A percentile compares a stretch with the other conserved stretches of the same genome.
Evolutionary conservation across 2,888 invertebrate species (phyloP).

Genomic region (Parasteatoda lunata): DNA sequence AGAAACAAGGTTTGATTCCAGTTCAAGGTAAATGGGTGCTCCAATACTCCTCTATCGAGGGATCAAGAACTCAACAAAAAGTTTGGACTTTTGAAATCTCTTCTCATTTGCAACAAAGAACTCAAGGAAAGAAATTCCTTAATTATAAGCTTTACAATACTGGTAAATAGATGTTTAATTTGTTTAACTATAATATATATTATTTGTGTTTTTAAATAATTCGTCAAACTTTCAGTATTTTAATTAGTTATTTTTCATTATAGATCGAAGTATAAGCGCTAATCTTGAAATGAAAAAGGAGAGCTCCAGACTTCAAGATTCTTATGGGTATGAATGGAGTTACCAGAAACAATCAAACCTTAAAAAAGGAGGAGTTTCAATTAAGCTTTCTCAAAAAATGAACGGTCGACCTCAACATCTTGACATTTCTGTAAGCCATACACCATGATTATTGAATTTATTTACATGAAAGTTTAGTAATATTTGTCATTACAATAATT

Average conservation of each 20-base stretch:
- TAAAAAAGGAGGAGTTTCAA: constrained; percentile 27
- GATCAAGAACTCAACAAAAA: constrained; percentile 7
- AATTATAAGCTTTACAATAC: constrained; percentile 32
- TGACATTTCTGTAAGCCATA: constrained; percentile 34
- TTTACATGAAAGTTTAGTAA: neutral
- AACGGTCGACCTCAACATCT: constrained; percentile 22
- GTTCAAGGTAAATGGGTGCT: constrained; percentile 22
- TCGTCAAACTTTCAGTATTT: neutral
- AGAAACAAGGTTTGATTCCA: neutral
- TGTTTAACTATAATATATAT: neutral
- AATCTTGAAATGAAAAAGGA: constrained; percentile 20
- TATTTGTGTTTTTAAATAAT: neutral
- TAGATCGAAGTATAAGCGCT: constrained; percentile 41
- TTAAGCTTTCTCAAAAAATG: constrained; percentile 23
- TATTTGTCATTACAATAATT: neutral
- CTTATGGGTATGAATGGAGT: constrained; percentile 39
- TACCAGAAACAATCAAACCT: neutral
- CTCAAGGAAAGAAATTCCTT: neutral
- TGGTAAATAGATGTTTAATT: constrained; percentile 14
- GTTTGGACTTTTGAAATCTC: constrained; percentile 24
- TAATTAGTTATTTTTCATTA: neutral
- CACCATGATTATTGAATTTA: neutral
- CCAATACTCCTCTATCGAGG: constrained; percentile 9
- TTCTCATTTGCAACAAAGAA: constrained; percentile 6
- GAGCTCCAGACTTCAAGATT: constrained; percentile 7